Percentiles rank a stretch among this genome's conserved stretches.
Evolutionary conservation across 2,113 vertebrate species (phyloP).

Genomic region (Odocoileus hemionus): DNA sequence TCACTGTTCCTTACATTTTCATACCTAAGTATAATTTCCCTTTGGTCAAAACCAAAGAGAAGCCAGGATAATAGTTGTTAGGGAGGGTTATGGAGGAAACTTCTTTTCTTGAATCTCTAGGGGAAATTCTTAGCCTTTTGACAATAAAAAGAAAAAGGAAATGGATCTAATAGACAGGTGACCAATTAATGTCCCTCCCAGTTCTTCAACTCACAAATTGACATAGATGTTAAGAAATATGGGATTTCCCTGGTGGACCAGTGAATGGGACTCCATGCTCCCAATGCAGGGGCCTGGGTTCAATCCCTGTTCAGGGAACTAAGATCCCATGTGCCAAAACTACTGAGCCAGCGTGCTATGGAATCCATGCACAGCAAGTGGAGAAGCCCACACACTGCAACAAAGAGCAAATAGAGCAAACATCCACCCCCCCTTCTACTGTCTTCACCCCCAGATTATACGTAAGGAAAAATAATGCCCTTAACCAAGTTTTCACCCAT

Average conservation of each 20-base stretch:
- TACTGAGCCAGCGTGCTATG: fast-evolving
- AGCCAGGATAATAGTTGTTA: background rate
- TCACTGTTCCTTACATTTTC: background rate
- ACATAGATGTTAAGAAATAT: background rate
- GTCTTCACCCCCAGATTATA: background rate
- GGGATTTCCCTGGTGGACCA: background rate
- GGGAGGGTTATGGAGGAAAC: background rate
- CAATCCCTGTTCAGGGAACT: background rate
- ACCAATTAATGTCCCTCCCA: background rate
- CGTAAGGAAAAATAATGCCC: background rate
- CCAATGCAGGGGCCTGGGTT: background rate
- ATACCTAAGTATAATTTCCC: background rate
- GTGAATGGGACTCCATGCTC: background rate
- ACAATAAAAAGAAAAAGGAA: background rate
- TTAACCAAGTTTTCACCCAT: background rate
- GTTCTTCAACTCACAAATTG: background rate
- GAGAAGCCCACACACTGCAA: background rate
- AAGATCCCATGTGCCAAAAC: background rate
- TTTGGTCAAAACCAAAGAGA: background rate
- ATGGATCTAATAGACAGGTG: background rate
- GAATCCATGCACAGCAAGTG: background rate
- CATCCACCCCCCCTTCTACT: no score
- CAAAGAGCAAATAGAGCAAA: background rate
- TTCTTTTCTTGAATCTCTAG: background rate
- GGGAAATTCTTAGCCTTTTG: background rate